Base-by-base conservation (phyloP, 1,140 invertebrate genomes). In the Drosophila ficusphila region DNA sequence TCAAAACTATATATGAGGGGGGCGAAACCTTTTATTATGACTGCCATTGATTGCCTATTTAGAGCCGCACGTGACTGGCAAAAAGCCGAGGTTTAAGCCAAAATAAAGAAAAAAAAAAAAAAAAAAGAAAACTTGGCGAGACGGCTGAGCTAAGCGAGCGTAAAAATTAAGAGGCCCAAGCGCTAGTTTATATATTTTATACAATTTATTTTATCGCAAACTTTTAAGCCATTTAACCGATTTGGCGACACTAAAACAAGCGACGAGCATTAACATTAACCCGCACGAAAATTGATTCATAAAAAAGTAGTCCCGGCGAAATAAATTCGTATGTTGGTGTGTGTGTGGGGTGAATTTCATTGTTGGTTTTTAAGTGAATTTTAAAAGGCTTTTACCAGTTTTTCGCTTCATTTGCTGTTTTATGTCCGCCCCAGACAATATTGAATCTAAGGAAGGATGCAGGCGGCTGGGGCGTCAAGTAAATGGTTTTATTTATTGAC, bases 401-500 rank as follows among this genome's bases (percentile, higher is more conserved):
- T 86, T 82, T 86, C 81, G 81, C 81, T 70, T 86, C 82, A 86
- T 86, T 86, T 86, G 82, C 75, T 68, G 68, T 88, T 69, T 88
- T 88, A 86, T 88, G 77, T 73, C 41, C 25, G 56, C 25, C 48
- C 19, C 29, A 64, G 67, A 73, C 69, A 70, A 75, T 46, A 46
- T 46, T 27, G 42, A 49, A 49, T 65, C 36, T 23, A 33, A 6
- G 38, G 58, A 56, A 38, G 61, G 62, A 33, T 42, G 46, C 36
- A 42, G 61, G 25, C 25, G 18, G 14, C 47, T 48, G 52, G 27
- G 25, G 53, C 34, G 58, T 11, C 61, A 65, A 88, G 77, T 70
- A 82, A 86, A 86, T 86, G 82, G 73, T 86, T 88, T 86, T 86
- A 88, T 86, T 88, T 86, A 88, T 88, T 86, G 82, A 86, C 81